Percentiles rank a stretch among this genome's conserved stretches.
Conservation (phyloP, 2,113 vertebrate genomes). For the Chamaea fasciata region DNA sequence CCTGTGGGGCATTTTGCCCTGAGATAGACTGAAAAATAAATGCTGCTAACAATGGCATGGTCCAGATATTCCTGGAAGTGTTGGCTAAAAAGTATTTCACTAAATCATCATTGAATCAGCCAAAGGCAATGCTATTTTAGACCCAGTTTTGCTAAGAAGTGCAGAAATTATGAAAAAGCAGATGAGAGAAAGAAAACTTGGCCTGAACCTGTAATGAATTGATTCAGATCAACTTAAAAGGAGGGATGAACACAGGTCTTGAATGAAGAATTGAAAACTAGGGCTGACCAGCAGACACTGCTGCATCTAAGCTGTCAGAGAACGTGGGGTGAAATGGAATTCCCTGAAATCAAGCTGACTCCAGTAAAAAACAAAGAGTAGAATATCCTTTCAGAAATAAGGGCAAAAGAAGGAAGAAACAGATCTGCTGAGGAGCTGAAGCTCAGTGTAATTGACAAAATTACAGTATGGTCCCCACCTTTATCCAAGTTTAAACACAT, state of each 20-base stretch:
- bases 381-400: background rate
- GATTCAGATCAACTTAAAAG: background rate
- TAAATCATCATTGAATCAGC: constrained; percentile 12
- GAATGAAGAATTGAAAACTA: background rate
- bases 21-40: constrained; percentile 14
- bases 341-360: background rate
- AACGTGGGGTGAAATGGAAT: background rate
- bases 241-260: background rate
- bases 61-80: constrained; percentile 36
- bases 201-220: background rate
- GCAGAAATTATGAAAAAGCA: background rate
- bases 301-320: background rate
- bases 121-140: constrained; percentile 36
- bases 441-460: background rate
- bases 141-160: background rate
- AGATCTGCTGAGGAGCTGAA: background rate
- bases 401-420: background rate
- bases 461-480: background rate
- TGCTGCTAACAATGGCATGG: background rate
- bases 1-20: background rate
- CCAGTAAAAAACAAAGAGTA: background rate
- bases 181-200: background rate
- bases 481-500: background rate
- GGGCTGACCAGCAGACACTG: background rate
- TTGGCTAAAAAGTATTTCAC: background rate